A percentile compares a stretch with the other conserved stretches of the same genome.
phyloP scores from a whole-genome alignment of 2,797 vertebrate genomes.

The Megaceryle alcyon region DNA sequence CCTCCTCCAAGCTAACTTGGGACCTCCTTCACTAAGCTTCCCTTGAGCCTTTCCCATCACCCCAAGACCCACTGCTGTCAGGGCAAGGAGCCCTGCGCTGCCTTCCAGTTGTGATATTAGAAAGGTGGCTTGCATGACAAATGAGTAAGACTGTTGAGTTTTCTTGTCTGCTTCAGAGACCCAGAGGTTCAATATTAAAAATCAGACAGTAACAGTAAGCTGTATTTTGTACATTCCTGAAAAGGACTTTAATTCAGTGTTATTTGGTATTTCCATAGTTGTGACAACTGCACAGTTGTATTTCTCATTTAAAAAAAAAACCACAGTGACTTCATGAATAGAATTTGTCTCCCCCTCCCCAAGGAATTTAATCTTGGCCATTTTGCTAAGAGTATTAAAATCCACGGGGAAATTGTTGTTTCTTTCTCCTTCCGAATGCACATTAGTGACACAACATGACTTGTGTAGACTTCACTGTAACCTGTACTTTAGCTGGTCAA shows the following conservation, averaged over 20 bases:
- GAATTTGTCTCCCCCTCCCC: neutral
- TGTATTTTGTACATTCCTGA: constrained; percentile 29
- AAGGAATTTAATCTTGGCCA: constrained; percentile 35
- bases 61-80: neutral
- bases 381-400: constrained; percentile 44
- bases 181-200: constrained; percentile 30
- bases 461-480: constrained; percentile 21
- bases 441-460: constrained; percentile 39
- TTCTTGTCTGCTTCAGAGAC: constrained; percentile 46
- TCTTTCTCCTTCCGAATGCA: neutral
- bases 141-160: neutral
- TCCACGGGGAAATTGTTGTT: neutral
- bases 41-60: neutral
- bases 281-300: constrained; percentile 7
- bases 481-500: constrained; percentile 58
- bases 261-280: constrained; percentile 53
- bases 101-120: rapidly evolving
- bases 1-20: neutral
- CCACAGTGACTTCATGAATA: neutral
- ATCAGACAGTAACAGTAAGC: neutral
- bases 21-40: neutral
- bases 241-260: constrained; percentile 21
- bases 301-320: constrained; percentile 11
- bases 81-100: neutral
- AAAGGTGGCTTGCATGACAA: neutral